Percentiles rank a stretch among this genome's conserved stretches.
phyloP scores from a whole-genome alignment of 2,113 vertebrate species.

The Emberiza fucata region DNA sequence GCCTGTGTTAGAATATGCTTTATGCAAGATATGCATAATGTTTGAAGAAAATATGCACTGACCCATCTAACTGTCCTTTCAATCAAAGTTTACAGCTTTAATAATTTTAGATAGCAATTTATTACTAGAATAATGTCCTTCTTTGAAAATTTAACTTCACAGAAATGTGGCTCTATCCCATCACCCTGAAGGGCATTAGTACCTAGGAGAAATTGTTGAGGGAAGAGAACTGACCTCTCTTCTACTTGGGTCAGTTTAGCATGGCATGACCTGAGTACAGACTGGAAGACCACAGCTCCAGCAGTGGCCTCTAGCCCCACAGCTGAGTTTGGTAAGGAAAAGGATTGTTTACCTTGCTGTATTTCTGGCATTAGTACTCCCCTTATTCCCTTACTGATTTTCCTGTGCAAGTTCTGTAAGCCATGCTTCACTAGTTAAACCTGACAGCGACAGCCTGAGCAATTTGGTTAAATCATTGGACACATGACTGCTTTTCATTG shows the following conservation, averaged over 20 bases:
- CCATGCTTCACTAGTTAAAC: neutral
- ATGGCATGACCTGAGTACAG: neutral
- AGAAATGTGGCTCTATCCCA: neutral
- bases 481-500: slow-evolving; percentile 31
- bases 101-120: neutral
- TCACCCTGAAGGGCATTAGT: neutral
- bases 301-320: neutral
- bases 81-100: neutral
- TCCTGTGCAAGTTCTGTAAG: neutral
- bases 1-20: neutral
- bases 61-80: neutral
- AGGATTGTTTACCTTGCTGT: neutral
- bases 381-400: neutral
- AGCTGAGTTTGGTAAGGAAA: neutral
- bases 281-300: neutral
- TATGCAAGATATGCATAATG: neutral
- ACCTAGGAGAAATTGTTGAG: neutral
- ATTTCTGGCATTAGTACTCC: neutral
- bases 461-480: neutral
- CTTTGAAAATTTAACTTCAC: neutral
- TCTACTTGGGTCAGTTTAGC: neutral
- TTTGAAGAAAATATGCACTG: neutral
- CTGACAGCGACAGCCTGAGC: neutral
- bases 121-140: neutral
- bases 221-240: neutral